Evolutionary conservation across 2,113 vertebrate species (phyloP), one percentile per base, ranked within the genome.

Genomic region (Ciconia stormi): DNA sequence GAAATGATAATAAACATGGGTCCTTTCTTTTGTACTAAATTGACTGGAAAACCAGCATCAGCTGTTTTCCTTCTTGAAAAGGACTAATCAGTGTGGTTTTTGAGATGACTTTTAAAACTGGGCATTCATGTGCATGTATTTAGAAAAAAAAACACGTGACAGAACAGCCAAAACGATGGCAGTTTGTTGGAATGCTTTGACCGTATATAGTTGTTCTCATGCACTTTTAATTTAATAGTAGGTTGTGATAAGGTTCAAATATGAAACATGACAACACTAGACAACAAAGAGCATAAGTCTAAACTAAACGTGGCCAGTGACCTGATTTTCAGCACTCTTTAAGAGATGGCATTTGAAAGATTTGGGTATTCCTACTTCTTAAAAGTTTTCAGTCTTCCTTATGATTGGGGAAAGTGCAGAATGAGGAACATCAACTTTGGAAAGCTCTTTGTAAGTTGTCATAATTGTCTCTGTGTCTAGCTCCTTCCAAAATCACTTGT

Each of bases 21-120:
- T 79, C 18, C 34, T 93, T 90, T 74, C 79, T 95, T 96, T 79
- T 87, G 73, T 91, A 27, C 58, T 85, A 67, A 86, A 91, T 89
- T 79, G 91, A 58, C 63, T 90, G 71, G 76, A 93, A 97, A 92
- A 83, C 58, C 34, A 77, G 46, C 62, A 62, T 87, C 30, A 84
- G 63, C 84, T 88, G 69, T 61, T 16, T 47, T 90, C 3, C 0
- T 67, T 87, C 55, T 49, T 69, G 56, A 61, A 65, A 73, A 91
- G 50, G n/a, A 36, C 34, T 59, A 25, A 70, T 36, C 0, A 2
- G 1, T 50, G 36, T 85, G 58, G 1, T 11, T 23, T 69, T 84
- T 89, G 66, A 85, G 52, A 46, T 16, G 4, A 26, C 63, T 93
- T 91, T 16, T 74, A 38, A 93, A 91, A 40, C 34, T 34, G 47